Percentiles rank a stretch among this genome's conserved stretches.
These are phyloP conservation scores for Mythimna loreyi DNA, from an alignment of 2,888 invertebrate genomes.

Conservation along the genomic window DNA sequence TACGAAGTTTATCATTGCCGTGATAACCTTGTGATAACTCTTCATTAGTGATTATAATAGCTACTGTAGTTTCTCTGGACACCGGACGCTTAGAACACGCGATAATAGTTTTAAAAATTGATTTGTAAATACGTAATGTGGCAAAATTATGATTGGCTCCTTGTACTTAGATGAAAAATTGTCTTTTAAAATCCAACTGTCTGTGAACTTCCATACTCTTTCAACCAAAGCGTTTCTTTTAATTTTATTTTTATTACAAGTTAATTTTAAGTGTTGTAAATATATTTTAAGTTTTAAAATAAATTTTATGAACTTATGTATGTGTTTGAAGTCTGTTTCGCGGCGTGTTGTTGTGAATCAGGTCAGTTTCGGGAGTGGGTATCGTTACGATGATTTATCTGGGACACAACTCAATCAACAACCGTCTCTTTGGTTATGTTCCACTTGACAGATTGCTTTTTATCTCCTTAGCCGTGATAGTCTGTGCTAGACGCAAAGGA, in stretches of 20 bases:
- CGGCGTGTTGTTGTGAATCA: conserved; percentile 41
- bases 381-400: conserved; percentile 51
- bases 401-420: conserved; percentile 60
- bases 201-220: conserved; percentile 60
- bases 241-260: conserved; percentile 27
- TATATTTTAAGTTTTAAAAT: conserved; percentile 60
- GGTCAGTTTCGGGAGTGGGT: conserved; percentile 58
- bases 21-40: conserved; percentile 87
- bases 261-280: conserved; percentile 57
- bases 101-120: conserved; percentile 75
- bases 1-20: conserved; percentile 66
- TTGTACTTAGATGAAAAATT: conserved; percentile 83
- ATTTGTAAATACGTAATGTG: conserved; percentile 67
- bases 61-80: conserved; percentile 77
- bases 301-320: conserved; percentile 43
- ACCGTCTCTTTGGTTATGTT: conserved; percentile 35
- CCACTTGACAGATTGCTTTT: conserved; percentile 44
- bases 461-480: conserved; percentile 38
- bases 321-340: conserved; percentile 52
- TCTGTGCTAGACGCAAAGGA: conserved; percentile 40
- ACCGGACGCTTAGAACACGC: conserved; percentile 88
- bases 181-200: conserved; percentile 51
- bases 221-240: conserved; percentile 60
- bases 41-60: conserved; percentile 73
- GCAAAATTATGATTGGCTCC: conserved; percentile 82